Base-by-base conservation (phyloP, 2,888 invertebrate species). In the Oegoconia quadripuncta region DNA sequence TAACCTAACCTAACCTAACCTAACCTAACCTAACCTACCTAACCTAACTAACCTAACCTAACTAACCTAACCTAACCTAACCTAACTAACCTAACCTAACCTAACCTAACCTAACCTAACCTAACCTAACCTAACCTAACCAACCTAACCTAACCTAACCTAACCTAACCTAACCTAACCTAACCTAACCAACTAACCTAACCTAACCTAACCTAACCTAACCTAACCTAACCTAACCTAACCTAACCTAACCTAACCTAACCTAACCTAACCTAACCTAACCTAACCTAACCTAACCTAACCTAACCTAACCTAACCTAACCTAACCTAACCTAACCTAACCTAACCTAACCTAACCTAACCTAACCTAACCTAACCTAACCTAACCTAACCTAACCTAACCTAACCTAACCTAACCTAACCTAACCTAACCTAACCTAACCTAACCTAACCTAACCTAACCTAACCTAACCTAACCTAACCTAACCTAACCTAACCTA, bases 41-140 rank as follows among this genome's bases (percentile, higher is more conserved):
- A 46, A 46, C 46, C 45, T 45, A 45, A 42, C 46, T 46, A 46
- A 43, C 46, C 30, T 29, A 26, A 11, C 11, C 26, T 26, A 26
- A 26, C 26, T 26, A 26, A 26, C 26, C 44, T 41, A 44, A 44
- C 44, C 46, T 39, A 41, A 36, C 41, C 44, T 41, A 41, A 44
- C 43, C 47, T 44, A 47, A 44, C 41, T 37, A 37, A 37, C 37
- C 40, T 37, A 40, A 37, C 39, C 37, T 40, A 34, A 37, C 39
- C 32, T 36, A 39, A 40, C 41, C 43, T 44, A 47, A 47, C 43
- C 43, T 47, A 44, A 47, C 42, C 42, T 41, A 44, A 47, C 48
- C 48, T 48, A 48, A 45, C 48, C 48, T 48, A 48, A 48, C 48
- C 48, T 48, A 48, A 45, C 45, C 45, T 45, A 45, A 45, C 45